Conservation (phyloP, 2,113 vertebrate species). For the Girardinichthys multiradiatus region DNA sequence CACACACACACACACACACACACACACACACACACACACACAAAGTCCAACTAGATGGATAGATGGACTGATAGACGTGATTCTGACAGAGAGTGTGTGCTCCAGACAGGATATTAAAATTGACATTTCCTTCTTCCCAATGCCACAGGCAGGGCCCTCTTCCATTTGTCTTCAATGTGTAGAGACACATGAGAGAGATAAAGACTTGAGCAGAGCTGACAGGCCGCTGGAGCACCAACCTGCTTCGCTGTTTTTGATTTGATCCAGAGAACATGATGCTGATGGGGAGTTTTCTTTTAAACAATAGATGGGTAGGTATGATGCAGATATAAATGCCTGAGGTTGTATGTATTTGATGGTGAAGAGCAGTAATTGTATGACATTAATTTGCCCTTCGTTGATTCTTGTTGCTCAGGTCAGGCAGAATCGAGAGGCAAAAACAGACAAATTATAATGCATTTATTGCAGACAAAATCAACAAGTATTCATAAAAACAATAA, state of each 20-base stretch:
- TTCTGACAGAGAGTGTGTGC: constrained; percentile 50
- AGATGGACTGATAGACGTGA: constrained; percentile 73
- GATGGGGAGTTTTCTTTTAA: constrained; percentile 26
- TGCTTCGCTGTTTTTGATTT: constrained; percentile 64
- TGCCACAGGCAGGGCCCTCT: constrained; percentile 60
- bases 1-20: constrained; percentile 8
- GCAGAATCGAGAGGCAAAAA: constrained; percentile 39
- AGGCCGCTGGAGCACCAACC: constrained; percentile 58
- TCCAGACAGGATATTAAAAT: constrained; percentile 78
- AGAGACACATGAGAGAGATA: constrained; percentile 69
- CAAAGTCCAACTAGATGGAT: constrained; percentile 67
- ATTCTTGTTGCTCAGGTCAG: constrained; percentile 17
- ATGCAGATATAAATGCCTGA: constrained; percentile 44
- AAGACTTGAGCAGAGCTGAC: constrained; percentile 72
- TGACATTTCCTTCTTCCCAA: constrained; percentile 70
- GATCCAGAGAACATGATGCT: constrained; percentile 64
- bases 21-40: constrained; percentile 4
- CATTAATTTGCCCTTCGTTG: constrained; percentile 68
- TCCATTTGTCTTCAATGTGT: constrained; percentile 61
- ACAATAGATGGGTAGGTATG: constrained; percentile 30
- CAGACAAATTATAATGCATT: constrained; percentile 16
- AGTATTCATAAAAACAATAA: constrained; percentile 26
- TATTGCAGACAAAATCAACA: constrained; percentile 15
- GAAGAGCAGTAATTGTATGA: constrained; percentile 29
- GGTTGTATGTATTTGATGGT: constrained; percentile 35